Base-by-base conservation (phyloP, 2,888 invertebrate species). In the Apamea sordens region DNA sequence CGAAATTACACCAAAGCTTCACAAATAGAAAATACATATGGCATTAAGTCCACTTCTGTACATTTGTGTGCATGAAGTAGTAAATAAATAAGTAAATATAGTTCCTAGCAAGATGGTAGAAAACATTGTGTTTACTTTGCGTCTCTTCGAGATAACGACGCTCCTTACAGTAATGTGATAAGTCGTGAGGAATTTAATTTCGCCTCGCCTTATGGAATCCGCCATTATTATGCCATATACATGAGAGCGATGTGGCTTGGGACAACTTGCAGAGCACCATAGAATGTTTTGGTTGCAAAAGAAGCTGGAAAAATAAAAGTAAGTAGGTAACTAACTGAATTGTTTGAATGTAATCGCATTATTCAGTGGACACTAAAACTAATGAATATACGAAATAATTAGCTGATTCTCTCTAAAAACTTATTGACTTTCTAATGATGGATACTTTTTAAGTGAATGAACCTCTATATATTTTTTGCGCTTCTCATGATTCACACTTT, bases 111-210 rank as follows among this genome's bases (percentile, higher is more conserved):
- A 64, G n/a, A 18, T 32, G 32, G 32, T 56, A 15, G 28, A 7
- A 65, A 56, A 59, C 28, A 65, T 32, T 65, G 5, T 65, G 21
- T 36, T 67, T n/a, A 59, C 71, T 53, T 15, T 6, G 7, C 67
- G 50, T 63, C 64, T 53, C 36, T 41, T 63, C 32, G 61, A 74
- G 67, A 41, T 79, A 82, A 80, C 61, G 75, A 75, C 59, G 63
- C 67, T 61, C 69, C 63, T 79, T 74, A 68, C 47, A 44, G 67
- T 70, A 78, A 86, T 64, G 81, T 56, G 47, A 82, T 69, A 83
- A 86, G 82, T 73, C 84, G 73, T 68, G 63, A 28, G 67, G 82
- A 86, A 86, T 84, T 86, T 79, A 86, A 86, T 86, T 84, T 79
- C 63, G 84, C 71, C 75, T 65, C 77, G 79, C 74, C 85, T 81